These are phyloP conservation scores for Zaprionus ornatus DNA, from an alignment of 1,140 invertebrate species.

Conservation along the genomic window DNA sequence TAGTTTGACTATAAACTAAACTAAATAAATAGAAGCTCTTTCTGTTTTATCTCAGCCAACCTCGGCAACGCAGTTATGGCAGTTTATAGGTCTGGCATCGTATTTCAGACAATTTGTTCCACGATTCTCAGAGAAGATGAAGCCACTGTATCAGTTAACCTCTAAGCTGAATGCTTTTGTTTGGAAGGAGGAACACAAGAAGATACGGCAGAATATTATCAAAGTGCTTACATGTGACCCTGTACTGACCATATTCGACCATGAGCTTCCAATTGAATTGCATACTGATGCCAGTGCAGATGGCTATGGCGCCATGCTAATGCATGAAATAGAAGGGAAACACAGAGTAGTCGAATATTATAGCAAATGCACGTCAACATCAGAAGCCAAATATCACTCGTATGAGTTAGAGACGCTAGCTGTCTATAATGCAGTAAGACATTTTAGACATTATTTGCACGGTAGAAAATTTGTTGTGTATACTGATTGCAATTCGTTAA, in stretches of 20 bases:
- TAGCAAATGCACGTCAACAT: background rate
- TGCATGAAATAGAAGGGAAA: background rate
- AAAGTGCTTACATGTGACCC: background rate
- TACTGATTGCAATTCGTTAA: conserved; percentile 7
- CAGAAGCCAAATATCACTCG: conserved; percentile 5
- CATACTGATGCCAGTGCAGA: background rate
- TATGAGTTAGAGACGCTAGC: conserved; percentile 11
- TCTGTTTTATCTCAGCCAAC: background rate
- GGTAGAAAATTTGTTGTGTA: conserved; percentile 10
- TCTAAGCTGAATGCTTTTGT: too few relatives aligned
- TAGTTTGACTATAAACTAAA: too few relatives aligned
- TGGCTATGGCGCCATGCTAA: conserved; percentile 8
- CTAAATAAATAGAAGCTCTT: background rate
- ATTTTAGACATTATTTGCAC: too few relatives aligned
- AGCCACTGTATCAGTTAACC: too few relatives aligned
- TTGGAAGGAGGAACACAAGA: background rate
- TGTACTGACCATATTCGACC: conserved; percentile 8
- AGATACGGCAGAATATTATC: conserved; percentile 7
- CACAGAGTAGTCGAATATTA: conserved; percentile 3
- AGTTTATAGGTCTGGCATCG: background rate
- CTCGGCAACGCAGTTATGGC: background rate
- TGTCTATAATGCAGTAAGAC: conserved; percentile 4
- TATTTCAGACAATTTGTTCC: background rate
- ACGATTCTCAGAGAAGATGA: background rate
- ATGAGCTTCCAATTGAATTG: background rate